Evolutionary conservation across 2,113 vertebrate species (phyloP).

Genomic region (Neodontobutis hainanensis): DNA sequence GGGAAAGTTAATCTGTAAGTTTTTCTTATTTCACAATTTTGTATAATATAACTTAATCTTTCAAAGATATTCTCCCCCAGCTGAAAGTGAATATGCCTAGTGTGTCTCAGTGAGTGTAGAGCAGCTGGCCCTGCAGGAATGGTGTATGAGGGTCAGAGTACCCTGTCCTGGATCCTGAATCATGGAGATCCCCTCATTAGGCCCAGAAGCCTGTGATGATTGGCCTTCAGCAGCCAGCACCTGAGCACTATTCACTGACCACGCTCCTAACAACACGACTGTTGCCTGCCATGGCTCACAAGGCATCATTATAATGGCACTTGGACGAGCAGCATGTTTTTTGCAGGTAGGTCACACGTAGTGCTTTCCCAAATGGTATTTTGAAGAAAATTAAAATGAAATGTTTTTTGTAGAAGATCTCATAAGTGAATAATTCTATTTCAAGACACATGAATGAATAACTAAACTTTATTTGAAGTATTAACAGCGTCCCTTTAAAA

Average conservation of each 20-base stretch:
- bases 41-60: background rate
- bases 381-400: no score
- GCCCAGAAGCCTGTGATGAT: constrained; percentile 63
- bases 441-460: no score
- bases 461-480: no score
- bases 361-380: background rate
- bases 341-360: background rate
- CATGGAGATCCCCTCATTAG: constrained; percentile 70
- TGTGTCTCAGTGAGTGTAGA: constrained; percentile 4
- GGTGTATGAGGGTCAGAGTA: constrained; percentile 66
- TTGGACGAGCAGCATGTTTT: constrained; percentile 4
- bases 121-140: constrained; percentile 55
- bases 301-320: constrained; percentile 32
- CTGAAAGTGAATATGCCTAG: constrained; percentile 15
- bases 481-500: background rate
- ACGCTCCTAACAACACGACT: constrained; percentile 32
- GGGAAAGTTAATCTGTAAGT: no score
- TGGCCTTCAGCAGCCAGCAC: constrained; percentile 61
- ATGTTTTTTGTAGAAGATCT: no score
- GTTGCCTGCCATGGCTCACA: constrained; percentile 21
- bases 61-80: background rate
- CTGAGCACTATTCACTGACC: constrained; percentile 63
- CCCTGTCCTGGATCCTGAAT: constrained; percentile 55
- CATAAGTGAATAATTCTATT: no score
- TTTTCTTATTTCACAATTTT: no score